A percentile compares a stretch with the other conserved stretches of the same genome.
Conservation (phyloP, 2,797 vertebrate genomes). For the Hydrophis major region DNA sequence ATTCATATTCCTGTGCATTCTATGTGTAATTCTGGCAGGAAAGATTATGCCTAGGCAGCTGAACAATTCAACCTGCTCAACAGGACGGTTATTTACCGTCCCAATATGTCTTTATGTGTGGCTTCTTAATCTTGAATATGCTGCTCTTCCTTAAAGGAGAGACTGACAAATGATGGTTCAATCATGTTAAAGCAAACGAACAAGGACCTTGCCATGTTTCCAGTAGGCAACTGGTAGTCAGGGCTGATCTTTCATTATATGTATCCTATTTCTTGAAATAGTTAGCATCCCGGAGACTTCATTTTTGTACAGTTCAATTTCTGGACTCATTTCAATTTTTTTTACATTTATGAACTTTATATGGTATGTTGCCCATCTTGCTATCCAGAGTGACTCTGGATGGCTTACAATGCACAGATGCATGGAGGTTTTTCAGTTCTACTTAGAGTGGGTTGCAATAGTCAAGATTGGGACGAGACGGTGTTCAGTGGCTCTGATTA, state of each 20-base stretch:
- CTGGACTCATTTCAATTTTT: not conserved
- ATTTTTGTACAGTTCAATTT: not conserved
- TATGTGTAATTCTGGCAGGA: not conserved
- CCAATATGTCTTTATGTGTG: not conserved
- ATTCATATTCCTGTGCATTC: not conserved
- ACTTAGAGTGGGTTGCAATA: not conserved
- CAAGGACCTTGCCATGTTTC: not conserved
- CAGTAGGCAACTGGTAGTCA: not conserved
- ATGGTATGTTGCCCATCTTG: not conserved
- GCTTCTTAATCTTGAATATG: not conserved
- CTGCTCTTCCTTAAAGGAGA: not conserved
- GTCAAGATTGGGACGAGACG: not conserved
- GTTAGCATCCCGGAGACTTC: not conserved
- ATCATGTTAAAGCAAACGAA: not conserved
- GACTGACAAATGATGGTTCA: not conserved
- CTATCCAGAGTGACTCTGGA: not conserved
- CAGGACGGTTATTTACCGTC: not conserved
- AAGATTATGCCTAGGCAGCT: not conserved
- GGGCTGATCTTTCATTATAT: not conserved
- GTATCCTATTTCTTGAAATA: not conserved
- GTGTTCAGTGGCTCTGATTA: not conserved
- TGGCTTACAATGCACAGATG: not conserved
- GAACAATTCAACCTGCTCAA: not conserved
- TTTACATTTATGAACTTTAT: not conserved
- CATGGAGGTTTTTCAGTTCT: not conserved